Base-by-base conservation (phyloP, 2,888 invertebrate species). In the Chrysolina americana region DNA sequence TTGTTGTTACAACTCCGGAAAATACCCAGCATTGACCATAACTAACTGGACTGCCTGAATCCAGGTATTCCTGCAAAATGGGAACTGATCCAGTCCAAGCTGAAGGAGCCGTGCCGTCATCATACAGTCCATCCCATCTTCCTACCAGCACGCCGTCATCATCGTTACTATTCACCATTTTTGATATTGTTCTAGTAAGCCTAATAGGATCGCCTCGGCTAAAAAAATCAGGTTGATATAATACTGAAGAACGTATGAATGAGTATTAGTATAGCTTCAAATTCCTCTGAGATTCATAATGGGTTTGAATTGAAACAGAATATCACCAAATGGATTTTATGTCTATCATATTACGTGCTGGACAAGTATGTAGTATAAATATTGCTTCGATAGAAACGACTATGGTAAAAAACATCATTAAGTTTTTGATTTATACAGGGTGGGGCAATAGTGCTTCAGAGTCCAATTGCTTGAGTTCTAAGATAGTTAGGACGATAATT, bases 11-110 rank as follows among this genome's bases (percentile, higher is more conserved):
- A 15, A 96, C 92, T 0, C 95, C 96, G 41, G 95, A 93, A 84
- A 95, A 96, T 2, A 96, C 95, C 95, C 95, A 96, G 86, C 96
- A 96, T 85, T 96, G 96, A 4, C 96, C 96, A 82, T 94, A 96
- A 19, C 90, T 91, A 10, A 96, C 95, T 8, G 93, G 91, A 59
- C 90, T 87, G 76, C 90, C 90, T 0, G 89, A 92, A 85, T 91
- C 91, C 78, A 91, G 85, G 87, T 92, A 96, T 85, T 95, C 89
- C 70, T 93, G 92, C 68, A 96, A 87, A 82, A 96, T 96, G 62
- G 93, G 92, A 9, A 94, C 92, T 41, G 94, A 94, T 65, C 95
- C 95, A 0, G 94, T 93, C 96, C 96, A 96, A 17, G 92, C 92
- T 0, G 93, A 91, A 0, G 96, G 96, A 0, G 94, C 91, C 0